These are phyloP conservation scores for Prionailurus viverrinus DNA, from an alignment of 2,113 vertebrate species.

Conservation along the genomic window DNA sequence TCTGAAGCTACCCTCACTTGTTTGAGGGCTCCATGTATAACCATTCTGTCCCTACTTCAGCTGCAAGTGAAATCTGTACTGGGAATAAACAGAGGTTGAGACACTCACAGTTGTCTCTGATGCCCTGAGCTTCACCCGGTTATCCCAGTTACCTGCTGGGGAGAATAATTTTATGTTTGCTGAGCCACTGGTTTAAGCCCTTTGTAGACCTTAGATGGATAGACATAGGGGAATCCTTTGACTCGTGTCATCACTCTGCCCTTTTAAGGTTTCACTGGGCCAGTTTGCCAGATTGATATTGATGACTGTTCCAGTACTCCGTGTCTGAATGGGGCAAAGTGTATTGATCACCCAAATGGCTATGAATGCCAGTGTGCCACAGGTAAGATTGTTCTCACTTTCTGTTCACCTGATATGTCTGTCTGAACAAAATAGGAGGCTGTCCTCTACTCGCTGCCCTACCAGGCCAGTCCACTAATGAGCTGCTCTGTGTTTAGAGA, in stretches of 20 bases:
- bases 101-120: background rate
- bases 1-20: background rate
- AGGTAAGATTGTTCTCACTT: conserved; percentile 86
- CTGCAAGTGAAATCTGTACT: background rate
- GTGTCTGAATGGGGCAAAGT: conserved; percentile 96
- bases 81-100: background rate
- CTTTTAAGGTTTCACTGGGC: conserved; percentile 94
- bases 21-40: background rate
- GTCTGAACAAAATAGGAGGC: background rate
- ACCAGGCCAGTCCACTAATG: background rate
- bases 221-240: background rate
- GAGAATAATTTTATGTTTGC: background rate
- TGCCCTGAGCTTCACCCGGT: background rate
- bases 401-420: fast-evolving
- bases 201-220: background rate
- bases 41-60: background rate
- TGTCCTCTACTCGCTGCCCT: background rate
- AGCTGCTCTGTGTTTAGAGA: background rate
- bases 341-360: conserved; percentile 94
- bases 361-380: conserved; percentile 97
- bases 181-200: background rate
- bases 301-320: conserved; percentile 98
- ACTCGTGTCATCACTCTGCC: background rate
- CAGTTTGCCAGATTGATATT: conserved; percentile 95
- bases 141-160: background rate